Evolutionary conservation across 2,888 invertebrate species (phyloP), one percentile per base, ranked within the genome.

Genomic region (Campaea margaritaria): DNA sequence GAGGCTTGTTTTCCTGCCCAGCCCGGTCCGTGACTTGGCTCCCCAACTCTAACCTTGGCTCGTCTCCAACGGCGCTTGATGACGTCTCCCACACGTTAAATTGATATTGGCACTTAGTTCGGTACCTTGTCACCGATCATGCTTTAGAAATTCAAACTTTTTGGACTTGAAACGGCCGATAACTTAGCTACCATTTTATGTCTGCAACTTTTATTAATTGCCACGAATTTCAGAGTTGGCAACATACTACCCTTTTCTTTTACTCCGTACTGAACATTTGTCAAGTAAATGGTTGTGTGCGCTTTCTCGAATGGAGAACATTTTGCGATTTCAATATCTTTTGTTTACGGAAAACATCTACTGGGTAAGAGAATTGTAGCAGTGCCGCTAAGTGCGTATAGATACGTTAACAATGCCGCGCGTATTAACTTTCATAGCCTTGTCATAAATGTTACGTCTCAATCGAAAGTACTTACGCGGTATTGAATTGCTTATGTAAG

Each of bases 91-190:
- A 73, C 83, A 83, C 86, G 79, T 82, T 83, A 83, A 88, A 88
- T 87, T 87, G 85, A 86, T 86, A 87, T 87, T 83, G 83, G 81
- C 83, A 83, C 83, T 87, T 84, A 83, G 80, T 72, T 73, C 76
- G 70, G 72, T 72, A 75, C 73, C 65, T 67, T 77, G 74, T 78
- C 78, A 72, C 71, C 72, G 77, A 79, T 76, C 74, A 76, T 74
- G 75, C 72, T 78, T 76, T 74, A 74, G 73, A 79, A 74, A 69
- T 76, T 73, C 64, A 62, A 72, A 70, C 70, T 78, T 78, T 73
- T 65, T 61, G 62, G 67, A 64, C 48, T 64, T 60, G 42, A 62
- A 65, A 55, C 61, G 47, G 57, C 36, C 55, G 55, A 64, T 49
- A 65, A 67, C 36, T 64, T 64, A 39, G 39, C 39, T 31, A 36